Percentiles rank a stretch among this genome's conserved stretches.
Evolutionary conservation across 2,113 vertebrate species (phyloP).

Genomic region (Lasiurus cinereus): DNA sequence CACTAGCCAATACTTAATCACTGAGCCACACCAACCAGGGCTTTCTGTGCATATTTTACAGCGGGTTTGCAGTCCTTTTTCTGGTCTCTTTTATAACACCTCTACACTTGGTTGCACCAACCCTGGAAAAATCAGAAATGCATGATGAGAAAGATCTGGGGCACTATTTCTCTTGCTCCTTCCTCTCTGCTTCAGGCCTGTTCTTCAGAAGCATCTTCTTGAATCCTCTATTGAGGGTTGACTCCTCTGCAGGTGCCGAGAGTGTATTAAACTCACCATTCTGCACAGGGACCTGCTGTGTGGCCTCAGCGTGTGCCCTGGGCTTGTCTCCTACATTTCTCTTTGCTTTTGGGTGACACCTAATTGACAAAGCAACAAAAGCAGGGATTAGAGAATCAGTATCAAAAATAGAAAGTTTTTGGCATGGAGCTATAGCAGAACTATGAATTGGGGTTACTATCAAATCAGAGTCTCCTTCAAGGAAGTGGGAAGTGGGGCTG

Average conservation of each 20-base stretch:
- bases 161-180: neutral
- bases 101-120: neutral
- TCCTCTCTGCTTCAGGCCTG: neutral
- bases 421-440: neutral
- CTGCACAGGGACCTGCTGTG: neutral
- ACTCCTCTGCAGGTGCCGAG: neutral
- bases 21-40: too few relatives aligned
- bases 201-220: neutral
- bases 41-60: neutral
- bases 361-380: neutral
- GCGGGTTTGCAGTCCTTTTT: neutral
- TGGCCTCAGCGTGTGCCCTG: neutral
- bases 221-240: neutral
- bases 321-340: neutral
- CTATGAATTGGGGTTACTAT: neutral
- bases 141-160: neutral
- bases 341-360: conserved; percentile 16
- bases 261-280: neutral
- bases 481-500: neutral
- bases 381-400: neutral
- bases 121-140: neutral
- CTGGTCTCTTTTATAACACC: neutral
- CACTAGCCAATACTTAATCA: too few relatives aligned
- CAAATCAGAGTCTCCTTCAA: conserved; percentile 14
- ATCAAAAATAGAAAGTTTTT: conserved; percentile 2